Evolutionary conservation across 2,797 vertebrate species (phyloP).

Genomic region (Pangasius larnaudii): DNA sequence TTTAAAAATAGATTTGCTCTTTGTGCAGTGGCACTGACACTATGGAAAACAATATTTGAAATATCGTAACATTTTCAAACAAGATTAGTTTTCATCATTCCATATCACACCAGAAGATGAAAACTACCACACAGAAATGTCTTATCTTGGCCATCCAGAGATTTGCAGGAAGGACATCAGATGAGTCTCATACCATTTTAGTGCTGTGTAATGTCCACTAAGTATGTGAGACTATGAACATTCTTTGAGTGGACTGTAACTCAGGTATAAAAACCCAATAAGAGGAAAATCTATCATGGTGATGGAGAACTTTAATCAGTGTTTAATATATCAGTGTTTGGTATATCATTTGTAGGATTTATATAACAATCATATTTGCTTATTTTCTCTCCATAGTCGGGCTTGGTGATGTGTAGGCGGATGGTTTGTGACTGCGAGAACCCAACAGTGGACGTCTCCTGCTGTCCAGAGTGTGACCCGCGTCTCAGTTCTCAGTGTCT

Average conservation of each 20-base stretch:
- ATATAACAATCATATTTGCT: background rate
- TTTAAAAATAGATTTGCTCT: background rate
- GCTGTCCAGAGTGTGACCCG: constrained; percentile 88
- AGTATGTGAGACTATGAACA: background rate
- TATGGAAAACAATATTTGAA: background rate
- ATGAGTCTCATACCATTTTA: background rate
- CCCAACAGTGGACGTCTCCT: constrained; percentile 85
- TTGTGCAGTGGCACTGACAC: background rate
- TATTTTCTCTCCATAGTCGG: constrained; percentile 51
- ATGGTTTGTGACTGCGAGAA: constrained; percentile 92
- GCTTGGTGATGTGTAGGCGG: constrained; percentile 85
- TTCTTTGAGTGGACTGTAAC: background rate
- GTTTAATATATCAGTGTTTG: too few relatives aligned
- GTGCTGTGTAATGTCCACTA: background rate
- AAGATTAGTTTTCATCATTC: background rate
- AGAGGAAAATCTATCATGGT: background rate
- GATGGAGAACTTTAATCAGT: background rate
- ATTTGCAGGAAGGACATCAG: background rate
- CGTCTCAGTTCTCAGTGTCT: constrained; percentile 85
- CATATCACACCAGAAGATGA: background rate
- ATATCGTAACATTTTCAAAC: background rate
- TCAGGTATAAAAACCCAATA: too few relatives aligned
- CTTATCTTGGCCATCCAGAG: background rate
- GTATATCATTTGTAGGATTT: background rate
- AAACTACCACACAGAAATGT: background rate